phyloP scores from a whole-genome alignment of 2,888 invertebrate species.

The Drosophila putrida region DNA sequence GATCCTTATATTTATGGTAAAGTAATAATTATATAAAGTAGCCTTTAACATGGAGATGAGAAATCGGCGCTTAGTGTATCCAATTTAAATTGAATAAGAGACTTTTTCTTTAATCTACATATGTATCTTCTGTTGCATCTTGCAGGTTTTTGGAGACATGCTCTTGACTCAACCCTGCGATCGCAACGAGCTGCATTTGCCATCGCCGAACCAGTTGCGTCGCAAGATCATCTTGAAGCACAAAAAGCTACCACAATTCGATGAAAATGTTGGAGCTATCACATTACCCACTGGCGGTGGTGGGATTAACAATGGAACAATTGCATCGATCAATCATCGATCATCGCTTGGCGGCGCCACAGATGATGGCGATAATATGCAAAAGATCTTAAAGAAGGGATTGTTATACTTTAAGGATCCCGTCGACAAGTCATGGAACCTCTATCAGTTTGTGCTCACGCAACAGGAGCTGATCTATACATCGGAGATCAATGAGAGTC shows the following conservation, averaged over 20 bases:
- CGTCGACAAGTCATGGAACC: conserved; percentile 95
- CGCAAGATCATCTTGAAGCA: conserved; percentile 94
- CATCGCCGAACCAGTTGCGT: conserved; percentile 93
- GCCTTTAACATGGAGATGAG: no score
- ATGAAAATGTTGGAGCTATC: conserved; percentile 86
- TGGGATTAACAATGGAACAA: conserved; percentile 46
- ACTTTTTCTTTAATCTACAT: no score
- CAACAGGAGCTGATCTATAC: conserved; percentile 93
- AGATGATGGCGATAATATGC: conserved; percentile 90
- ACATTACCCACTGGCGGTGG: conserved; percentile 46
- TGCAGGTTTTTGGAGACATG: conserved; percentile 89
- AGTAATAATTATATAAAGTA: no score
- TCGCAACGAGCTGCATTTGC: conserved; percentile 91
- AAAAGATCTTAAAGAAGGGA: conserved; percentile 95
- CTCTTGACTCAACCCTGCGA: conserved; percentile 92
- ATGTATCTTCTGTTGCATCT: no score
- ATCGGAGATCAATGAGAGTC: conserved; percentile 87
- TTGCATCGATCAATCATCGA: conserved; percentile 75
- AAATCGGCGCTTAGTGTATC: no score
- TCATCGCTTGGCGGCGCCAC: conserved; percentile 73
- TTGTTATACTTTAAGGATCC: conserved; percentile 95
- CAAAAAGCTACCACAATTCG: conserved; percentile 96
- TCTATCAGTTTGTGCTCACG: conserved; percentile 96
- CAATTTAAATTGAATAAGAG: no score
- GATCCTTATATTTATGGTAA: no score